phyloP scores from a whole-genome alignment of 2,113 vertebrate species.

The Phoenicopterus ruber region DNA sequence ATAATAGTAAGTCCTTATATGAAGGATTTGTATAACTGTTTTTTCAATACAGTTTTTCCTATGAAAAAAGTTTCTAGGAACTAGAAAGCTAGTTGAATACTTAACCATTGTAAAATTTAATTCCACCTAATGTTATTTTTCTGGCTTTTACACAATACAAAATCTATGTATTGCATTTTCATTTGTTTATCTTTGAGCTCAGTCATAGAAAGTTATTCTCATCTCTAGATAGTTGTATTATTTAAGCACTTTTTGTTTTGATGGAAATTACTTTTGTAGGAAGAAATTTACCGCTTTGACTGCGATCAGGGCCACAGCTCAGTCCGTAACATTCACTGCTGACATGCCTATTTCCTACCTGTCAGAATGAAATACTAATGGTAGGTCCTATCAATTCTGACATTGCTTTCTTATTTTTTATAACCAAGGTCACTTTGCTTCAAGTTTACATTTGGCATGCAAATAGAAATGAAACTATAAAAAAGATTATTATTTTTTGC shows the following conservation, averaged over 20 bases:
- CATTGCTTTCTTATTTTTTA: conserved; percentile 70
- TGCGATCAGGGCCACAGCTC: conserved; percentile 64
- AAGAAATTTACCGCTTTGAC: conserved; percentile 66
- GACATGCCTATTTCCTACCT: conserved; percentile 73
- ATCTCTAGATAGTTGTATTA: conserved; percentile 49
- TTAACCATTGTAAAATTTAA: neutral
- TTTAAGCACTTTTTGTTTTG: conserved; percentile 68
- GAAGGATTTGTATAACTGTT: neutral
- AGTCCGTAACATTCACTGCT: conserved; percentile 62
- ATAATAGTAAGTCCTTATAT: neutral
- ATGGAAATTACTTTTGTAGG: conserved; percentile 69
- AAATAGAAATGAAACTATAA: conserved; percentile 59
- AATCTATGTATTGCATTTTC: conserved; percentile 11
- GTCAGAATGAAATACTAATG: conserved; percentile 78
- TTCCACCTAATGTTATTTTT: neutral
- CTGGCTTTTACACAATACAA: neutral
- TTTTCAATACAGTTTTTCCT: neutral
- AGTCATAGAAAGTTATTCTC: conserved; percentile 26
- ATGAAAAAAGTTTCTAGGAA: neutral
- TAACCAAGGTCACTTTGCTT: conserved; percentile 74
- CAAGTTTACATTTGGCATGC: conserved; percentile 69
- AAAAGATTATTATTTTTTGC: conserved; percentile 16
- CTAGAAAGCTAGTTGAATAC: neutral
- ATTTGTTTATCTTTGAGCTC: conserved; percentile 46
- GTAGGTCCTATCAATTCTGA: conserved; percentile 69